Evolutionary conservation across 2,797 vertebrate species (phyloP).

Genomic region (Enteromius thamalakanensis): DNA sequence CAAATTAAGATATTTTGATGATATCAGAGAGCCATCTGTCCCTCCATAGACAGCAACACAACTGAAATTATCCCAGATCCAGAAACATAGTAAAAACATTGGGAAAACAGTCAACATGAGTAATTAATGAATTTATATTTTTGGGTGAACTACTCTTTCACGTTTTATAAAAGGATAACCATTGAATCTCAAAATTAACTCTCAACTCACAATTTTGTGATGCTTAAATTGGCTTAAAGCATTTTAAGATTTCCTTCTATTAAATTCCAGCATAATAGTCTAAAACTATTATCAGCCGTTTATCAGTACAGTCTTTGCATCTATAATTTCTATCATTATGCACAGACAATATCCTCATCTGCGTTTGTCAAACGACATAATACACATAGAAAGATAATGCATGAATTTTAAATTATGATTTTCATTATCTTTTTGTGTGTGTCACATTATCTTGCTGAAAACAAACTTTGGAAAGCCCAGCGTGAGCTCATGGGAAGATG

Average conservation of each 20-base stretch:
- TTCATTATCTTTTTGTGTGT: background rate
- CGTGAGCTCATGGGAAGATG: constrained; percentile 11
- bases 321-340: background rate
- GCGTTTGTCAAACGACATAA: background rate
- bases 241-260: constrained; percentile 1
- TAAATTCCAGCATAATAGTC: background rate
- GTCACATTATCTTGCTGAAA: constrained; percentile 12
- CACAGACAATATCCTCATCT: background rate
- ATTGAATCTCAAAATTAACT: no score
- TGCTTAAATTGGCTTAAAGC: background rate
- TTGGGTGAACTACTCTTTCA: no score
- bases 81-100: no score
- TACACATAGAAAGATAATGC: background rate
- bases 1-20: no score
- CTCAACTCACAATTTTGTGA: no score
- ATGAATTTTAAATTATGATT: constrained; percentile 28
- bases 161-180: no score
- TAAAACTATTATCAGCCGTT: background rate
- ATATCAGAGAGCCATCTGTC: no score
- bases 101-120: no score
- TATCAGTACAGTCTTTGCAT: background rate
- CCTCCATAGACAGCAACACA: no score
- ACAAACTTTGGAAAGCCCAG: background rate
- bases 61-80: no score
- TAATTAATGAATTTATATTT: no score